Evolutionary conservation across 2,797 vertebrate genomes (phyloP), one percentile per base, ranked within the genome.

Genomic region (Margarornis squamiger): DNA sequence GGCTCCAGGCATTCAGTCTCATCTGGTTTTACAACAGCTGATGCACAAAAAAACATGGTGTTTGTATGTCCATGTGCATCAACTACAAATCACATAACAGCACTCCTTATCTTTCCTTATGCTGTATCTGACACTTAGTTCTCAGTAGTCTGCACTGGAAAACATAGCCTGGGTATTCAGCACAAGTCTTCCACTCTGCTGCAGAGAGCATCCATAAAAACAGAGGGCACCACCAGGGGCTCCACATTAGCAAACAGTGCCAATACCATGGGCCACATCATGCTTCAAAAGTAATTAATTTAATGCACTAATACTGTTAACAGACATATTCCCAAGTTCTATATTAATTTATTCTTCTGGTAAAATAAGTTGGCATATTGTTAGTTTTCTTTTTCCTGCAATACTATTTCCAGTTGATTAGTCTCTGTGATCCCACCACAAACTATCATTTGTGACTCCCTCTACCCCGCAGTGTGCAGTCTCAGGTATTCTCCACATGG

Each of bases 1-100:
- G 45, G 48, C 57, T 72, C 32, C 26, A 38, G 13, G 27, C 22
- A 43, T 61, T 84, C 61, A 68, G 38, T 72, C 45, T 72, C 29
- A 45, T 17, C 27, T 23, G 15, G 22, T 68, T 88, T 89, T 88
- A 84, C 34, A 65, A 84, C 17, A 71, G 68, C 32, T 36, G 18
- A 59, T 3, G 24, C 38, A 89, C 38, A 78, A 65, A 30, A 30
- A 58, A 22, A 14, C 34, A 10, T 1, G 2, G 39, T 43, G 27
- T 15, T 55, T 2, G 0, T n/a, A 51, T 1, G 12, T 13, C 29
- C 26, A 9, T 2, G 11, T 55, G 55, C 2, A 0, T 45, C 81
- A 79, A 14, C 30, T 48, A 39, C 11, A n/a, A 66, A 67, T 9
- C 5, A 58, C 22, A 4, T 10, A 39, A 55, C 1, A 18, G 7